Percentiles rank a stretch among this genome's conserved stretches.
Conservation (phyloP, 2,113 vertebrate genomes). For the Miniopterus natalensis region DNA sequence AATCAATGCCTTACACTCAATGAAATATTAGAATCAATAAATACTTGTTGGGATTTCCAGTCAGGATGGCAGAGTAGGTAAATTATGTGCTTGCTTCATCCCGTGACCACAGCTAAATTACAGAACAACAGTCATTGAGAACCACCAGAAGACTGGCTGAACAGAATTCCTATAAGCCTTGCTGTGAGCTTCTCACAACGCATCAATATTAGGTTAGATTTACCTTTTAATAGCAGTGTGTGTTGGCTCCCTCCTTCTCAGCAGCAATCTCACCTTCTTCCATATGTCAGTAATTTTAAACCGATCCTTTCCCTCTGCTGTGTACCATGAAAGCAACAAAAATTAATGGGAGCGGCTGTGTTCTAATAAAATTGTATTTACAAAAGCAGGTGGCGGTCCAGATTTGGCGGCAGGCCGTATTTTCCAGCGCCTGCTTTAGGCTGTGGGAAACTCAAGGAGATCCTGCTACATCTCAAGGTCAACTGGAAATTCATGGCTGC, state of each 20-base stretch:
- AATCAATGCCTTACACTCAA: background rate
- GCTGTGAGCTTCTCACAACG: too few relatives aligned
- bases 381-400: background rate
- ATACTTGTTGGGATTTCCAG: background rate
- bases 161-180: background rate
- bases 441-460: background rate
- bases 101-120: background rate
- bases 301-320: background rate
- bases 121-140: background rate
- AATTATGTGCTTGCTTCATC: background rate
- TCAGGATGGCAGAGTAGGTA: background rate
- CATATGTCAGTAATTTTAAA: too few relatives aligned
- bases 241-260: too few relatives aligned
- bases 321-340: background rate
- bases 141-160: background rate
- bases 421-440: background rate
- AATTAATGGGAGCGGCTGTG: background rate
- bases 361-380: constrained; percentile 1
- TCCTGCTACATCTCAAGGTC: background rate
- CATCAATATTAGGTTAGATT: too few relatives aligned
- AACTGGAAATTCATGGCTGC: background rate
- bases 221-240: too few relatives aligned
- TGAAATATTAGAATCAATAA: constrained; percentile 48
- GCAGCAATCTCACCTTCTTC: too few relatives aligned
- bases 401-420: background rate